Percentiles rank a stretch among this genome's conserved stretches.
phyloP scores from a whole-genome alignment of 2,888 invertebrate species.

The Sericinus montela region DNA sequence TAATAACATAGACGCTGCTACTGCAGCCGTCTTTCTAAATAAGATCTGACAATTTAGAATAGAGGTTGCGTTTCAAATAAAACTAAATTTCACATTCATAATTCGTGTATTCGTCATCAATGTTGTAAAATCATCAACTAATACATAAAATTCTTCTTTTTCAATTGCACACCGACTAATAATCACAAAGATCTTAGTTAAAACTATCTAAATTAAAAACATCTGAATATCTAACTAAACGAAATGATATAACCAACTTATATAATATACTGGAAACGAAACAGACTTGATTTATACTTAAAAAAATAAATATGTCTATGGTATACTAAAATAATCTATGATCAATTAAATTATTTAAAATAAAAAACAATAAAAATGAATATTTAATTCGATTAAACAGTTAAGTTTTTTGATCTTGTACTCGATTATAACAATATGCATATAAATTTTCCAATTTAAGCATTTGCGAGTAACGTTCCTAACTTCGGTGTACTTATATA shows the following conservation, averaged over 20 bases:
- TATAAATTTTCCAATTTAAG: too few relatives aligned
- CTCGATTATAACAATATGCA: too few relatives aligned
- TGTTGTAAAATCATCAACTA: slow-evolving; percentile 38
- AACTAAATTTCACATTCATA: slow-evolving; percentile 61
- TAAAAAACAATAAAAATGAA: neutral
- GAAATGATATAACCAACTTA: slow-evolving; percentile 7
- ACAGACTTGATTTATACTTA: slow-evolving; percentile 11
- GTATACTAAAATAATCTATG: neutral
- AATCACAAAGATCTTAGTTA: slow-evolving; percentile 24
- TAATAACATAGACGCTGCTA: too few relatives aligned
- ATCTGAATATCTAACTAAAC: neutral
- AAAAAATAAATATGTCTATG: slow-evolving; percentile 4
- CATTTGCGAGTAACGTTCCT: too few relatives aligned
- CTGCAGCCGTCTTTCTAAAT: too few relatives aligned
- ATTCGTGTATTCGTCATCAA: slow-evolving; percentile 64
- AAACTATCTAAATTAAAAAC: slow-evolving; percentile 10
- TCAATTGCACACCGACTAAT: slow-evolving; percentile 40
- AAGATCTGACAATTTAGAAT: too few relatives aligned
- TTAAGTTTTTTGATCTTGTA: too few relatives aligned
- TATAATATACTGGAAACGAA: slow-evolving; percentile 14
- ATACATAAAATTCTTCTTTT: slow-evolving; percentile 50
- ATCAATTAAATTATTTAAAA: neutral
- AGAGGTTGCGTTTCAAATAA: slow-evolving; percentile 26
- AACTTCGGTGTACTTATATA: too few relatives aligned
- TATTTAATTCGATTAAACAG: neutral